Evolutionary conservation across 2,888 invertebrate species (phyloP), one percentile per base, ranked within the genome.

Genomic region (Hyppa rectilinea): DNA sequence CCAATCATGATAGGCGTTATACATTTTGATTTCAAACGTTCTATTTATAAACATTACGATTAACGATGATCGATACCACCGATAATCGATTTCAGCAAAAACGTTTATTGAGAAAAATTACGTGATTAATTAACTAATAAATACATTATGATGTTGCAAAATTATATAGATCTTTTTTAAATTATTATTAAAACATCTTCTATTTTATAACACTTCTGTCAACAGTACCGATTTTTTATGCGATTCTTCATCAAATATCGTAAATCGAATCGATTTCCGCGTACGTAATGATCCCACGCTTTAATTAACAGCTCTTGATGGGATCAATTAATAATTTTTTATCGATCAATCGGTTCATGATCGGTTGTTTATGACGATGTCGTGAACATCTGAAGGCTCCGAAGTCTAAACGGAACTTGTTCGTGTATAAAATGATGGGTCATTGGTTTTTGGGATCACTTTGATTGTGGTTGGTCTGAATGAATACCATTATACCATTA

Each of bases 251-350:
- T 75, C 74, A 71, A 83, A 82, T 80, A 80, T 79, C 38, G 56
- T 74, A 81, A 70, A 75, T 61, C 53, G 63, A 83, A 75, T 71
- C 65, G 61, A 80, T 84, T 86, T 89, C 88, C 88, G 88, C 75
- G 62, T 86, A 61, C 64, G 71, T 82, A 79, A 78, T 77, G 66
- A 77, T 81, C 78, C 83, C 82, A 85, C 85, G 76, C 66, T 76
- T 84, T 88, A 87, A 92, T 91, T 88, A 89, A 82, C 76, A 77
- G 59, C 72, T 80, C 73, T 85, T 87, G 85, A 88, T 87, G 77
- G 83, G 87, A 85, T 91, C 92, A 91, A 92, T 92, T 92, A 91
- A 85, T 68, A 53, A 71, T 87, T 91, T 91, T 91, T 83, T 75
- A 77, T 80, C 63, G 73, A 83, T 82, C 67, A 72, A 68, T 74